Evolutionary conservation across 2,113 vertebrate species (phyloP).

Genomic region (Bos javanicus): DNA sequence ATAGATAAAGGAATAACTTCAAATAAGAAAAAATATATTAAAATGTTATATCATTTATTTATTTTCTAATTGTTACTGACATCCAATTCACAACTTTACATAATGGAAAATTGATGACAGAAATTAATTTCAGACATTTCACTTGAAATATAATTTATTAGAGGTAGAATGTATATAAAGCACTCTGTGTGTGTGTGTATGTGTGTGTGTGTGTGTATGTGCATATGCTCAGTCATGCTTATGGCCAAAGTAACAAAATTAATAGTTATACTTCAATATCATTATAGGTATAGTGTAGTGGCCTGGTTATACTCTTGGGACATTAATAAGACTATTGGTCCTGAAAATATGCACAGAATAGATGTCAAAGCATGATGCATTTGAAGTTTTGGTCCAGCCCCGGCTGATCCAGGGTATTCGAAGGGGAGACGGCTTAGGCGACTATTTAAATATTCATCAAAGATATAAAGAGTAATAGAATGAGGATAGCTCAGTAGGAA

Average conservation of each 20-base stretch:
- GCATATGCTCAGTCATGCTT: background rate
- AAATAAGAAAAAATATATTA: background rate
- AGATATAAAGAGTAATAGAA: too few relatives aligned
- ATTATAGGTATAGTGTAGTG: background rate
- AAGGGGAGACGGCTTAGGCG: too few relatives aligned
- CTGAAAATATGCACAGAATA: background rate
- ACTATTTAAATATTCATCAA: too few relatives aligned
- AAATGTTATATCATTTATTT: background rate
- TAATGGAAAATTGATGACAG: background rate
- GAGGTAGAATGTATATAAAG: background rate
- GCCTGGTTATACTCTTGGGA: background rate
- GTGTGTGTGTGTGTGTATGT: background rate
- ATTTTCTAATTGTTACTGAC: background rate
- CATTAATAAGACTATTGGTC: background rate
- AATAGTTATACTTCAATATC: background rate
- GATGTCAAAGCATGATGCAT: background rate
- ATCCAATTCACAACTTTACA: background rate
- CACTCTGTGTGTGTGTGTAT: accelerated
- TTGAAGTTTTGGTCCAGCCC: background rate
- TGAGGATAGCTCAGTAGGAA: too few relatives aligned
- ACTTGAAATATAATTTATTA: background rate
- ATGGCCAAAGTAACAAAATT: background rate
- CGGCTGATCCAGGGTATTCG: too few relatives aligned
- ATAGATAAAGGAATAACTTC: background rate
- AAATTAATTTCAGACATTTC: background rate